Evolutionary conservation across 2,888 invertebrate genomes (phyloP), one percentile per base, ranked within the genome.

Genomic region (Pocota personata): DNA sequence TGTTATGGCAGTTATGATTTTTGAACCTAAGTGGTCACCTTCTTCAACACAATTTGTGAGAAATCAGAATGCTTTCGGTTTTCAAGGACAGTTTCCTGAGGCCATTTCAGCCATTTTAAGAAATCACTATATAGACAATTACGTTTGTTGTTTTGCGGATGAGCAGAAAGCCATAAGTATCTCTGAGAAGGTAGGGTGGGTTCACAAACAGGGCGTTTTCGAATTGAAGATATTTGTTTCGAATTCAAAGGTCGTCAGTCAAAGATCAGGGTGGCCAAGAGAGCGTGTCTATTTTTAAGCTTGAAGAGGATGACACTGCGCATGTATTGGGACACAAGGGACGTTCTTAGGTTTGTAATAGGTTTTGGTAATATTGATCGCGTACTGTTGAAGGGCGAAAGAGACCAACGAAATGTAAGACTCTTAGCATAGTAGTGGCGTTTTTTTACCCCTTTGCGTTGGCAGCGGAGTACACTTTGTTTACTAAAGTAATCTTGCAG

Each of bases 321-420:
- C 4, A 24, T 89, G 43, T 58, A 57, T 19, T 88, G 88, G 88
- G 75, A 88, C 5, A 60, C 78, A 6, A 12, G 16, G 1, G 89
- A 89, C 62, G 37, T 43, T n/a, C 78, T 89, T 16, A 52, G 40
- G 12, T 89, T 88, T 46, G 55, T 69, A 21, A 37, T 77, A n/a
- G 24, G 52, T 16, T 75, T 82, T 37, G 35, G 66, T 14, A 57
- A 55, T 27, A 19, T 82, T 3, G 30, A 69, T 14, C 35, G 7
- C 3, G 58, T 50, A 32, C 30, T 87, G 24, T 32, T 72, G 16
- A 16, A 32, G 6, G 62, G 27, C 2, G 46, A 58, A 10, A 66
- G 12, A 58, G 57, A 16, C 88, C 88, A 0, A 89, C 88, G 4
- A 89, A 89, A 24, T 71, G 88, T 0, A 67, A 88, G 27, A 55